phyloP scores from a whole-genome alignment of 2,113 vertebrate species.

The Jaculus jaculus region DNA sequence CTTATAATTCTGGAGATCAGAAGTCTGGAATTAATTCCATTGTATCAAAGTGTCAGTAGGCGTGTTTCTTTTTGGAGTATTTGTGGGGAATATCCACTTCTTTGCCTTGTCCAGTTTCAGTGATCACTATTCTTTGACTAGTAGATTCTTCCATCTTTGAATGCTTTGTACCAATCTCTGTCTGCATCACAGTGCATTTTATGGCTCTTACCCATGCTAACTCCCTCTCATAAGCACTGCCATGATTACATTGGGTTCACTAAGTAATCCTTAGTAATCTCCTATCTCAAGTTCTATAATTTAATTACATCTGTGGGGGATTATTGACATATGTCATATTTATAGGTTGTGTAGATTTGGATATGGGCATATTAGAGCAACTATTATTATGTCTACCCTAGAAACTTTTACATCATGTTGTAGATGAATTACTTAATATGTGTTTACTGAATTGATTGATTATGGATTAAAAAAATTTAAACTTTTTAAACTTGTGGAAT shows the following conservation, averaged over 20 bases:
- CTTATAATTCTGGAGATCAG: neutral
- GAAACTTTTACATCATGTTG: neutral
- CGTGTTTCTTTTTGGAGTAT: neutral
- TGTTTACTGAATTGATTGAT: constrained; percentile 1
- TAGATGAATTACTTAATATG: neutral
- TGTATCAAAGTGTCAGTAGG: neutral
- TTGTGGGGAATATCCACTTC: neutral
- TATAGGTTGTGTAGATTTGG: neutral
- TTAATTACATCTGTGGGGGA: neutral
- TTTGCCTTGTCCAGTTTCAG: neutral
- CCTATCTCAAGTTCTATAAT: neutral
- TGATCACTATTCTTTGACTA: neutral
- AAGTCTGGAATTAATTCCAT: neutral
- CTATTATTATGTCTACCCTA: neutral
- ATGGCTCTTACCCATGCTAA: neutral
- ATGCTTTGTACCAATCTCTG: neutral
- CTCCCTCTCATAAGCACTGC: neutral
- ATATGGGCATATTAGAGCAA: neutral
- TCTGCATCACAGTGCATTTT: neutral
- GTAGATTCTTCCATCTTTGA: neutral
- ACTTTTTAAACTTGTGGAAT: neutral
- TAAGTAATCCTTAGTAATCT: neutral
- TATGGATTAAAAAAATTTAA: neutral
- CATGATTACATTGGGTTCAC: neutral
- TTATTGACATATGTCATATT: neutral